Evolutionary conservation across 2,797 vertebrate genomes (phyloP).

Genomic region (Fundulus diaphanus): DNA sequence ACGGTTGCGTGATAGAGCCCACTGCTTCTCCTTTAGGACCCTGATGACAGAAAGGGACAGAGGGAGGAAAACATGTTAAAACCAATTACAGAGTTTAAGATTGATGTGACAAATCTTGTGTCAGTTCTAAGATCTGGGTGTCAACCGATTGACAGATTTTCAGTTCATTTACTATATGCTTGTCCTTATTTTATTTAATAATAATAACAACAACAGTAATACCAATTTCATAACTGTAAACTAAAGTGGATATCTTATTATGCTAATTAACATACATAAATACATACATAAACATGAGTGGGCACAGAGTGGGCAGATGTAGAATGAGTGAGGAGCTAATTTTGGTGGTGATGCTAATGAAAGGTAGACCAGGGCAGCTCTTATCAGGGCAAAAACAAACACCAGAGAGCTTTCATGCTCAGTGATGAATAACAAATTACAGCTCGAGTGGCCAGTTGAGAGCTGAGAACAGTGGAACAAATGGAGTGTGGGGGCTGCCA

Average conservation of each 20-base stretch:
- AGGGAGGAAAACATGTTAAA: not conserved
- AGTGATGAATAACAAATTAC: constrained; percentile 45
- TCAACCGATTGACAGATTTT: not conserved
- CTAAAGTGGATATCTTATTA: constrained; percentile 13
- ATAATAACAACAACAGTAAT: too few species aligned
- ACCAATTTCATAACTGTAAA: not conserved
- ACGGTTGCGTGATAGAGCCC: constrained; percentile 96
- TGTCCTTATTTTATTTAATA: not conserved
- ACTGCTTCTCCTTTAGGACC: constrained; percentile 98
- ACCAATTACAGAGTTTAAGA: not conserved
- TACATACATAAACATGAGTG: not conserved
- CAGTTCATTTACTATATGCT: not conserved
- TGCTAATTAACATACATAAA: constrained; percentile 26
- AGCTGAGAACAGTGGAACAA: constrained; percentile 23
- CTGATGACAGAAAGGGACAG: constrained; percentile 67
- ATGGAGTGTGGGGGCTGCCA: constrained; percentile 18
- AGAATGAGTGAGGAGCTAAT: constrained; percentile 47
- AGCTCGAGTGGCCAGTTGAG: constrained; percentile 28
- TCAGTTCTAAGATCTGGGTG: not conserved
- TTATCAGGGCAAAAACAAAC: constrained; percentile 24
- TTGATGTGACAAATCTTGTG: not conserved
- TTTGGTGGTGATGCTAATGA: constrained; percentile 25
- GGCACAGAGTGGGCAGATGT: constrained; percentile 3
- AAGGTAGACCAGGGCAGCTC: constrained; percentile 6
- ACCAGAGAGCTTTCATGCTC: constrained; percentile 24